These are phyloP conservation scores for Eurytoma adleriae DNA, from an alignment of 2,888 invertebrate genomes.

Conservation along the genomic window DNA sequence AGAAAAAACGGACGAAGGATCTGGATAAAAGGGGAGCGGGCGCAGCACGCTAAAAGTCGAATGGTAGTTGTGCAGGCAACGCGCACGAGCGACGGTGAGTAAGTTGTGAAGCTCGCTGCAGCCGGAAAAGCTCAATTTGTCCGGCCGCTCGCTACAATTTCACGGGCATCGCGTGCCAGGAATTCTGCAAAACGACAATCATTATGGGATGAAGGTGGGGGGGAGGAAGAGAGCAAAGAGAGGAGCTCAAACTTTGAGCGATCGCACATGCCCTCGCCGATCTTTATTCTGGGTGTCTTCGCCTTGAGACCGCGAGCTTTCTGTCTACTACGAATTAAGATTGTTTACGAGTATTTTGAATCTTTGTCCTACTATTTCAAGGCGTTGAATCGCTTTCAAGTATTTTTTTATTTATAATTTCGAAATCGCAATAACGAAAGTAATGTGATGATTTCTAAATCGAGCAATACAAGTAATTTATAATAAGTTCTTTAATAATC, in stretches of 20 bases:
- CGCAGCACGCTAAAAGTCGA: slow-evolving; percentile 25
- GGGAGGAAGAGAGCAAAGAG: neutral
- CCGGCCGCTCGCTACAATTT: slow-evolving; percentile 58
- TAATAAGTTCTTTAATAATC: no score
- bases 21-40: slow-evolving; percentile 10
- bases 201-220: slow-evolving; percentile 54
- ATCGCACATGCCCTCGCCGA: neutral
- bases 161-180: slow-evolving; percentile 62
- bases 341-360: neutral
- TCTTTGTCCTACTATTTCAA: neutral
- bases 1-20: slow-evolving; percentile 4
- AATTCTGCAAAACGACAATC: slow-evolving; percentile 59
- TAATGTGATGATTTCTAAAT: no score
- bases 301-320: neutral
- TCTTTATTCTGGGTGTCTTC: neutral
- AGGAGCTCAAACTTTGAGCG: neutral
- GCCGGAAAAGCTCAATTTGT: slow-evolving; percentile 62
- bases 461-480: no score
- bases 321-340: neutral
- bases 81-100: slow-evolving; percentile 30
- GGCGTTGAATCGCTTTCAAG: no score
- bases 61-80: slow-evolving; percentile 24
- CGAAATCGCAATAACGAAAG: no score
- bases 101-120: slow-evolving; percentile 43
- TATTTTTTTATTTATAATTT: no score